Evolutionary conservation across 1,140 invertebrate species (phyloP), one percentile per base, ranked within the genome.

Genomic region (Sitophilus oryzae): DNA sequence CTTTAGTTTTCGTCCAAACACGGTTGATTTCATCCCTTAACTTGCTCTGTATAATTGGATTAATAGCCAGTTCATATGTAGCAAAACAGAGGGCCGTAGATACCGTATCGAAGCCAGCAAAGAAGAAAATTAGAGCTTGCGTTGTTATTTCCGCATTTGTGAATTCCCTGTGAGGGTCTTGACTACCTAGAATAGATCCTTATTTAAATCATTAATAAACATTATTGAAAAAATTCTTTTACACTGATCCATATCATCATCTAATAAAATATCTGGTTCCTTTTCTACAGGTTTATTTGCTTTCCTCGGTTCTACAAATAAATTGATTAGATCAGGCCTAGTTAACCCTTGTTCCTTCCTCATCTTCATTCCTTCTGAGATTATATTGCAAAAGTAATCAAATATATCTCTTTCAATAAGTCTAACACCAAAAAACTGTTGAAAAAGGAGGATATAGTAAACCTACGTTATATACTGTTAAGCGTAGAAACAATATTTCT

Each of bases 21-120:
- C 60, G 46, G 15, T 66, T 55, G 8, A 75, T 68, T 67, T 78
- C 75, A 16, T 67, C 35, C 2, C 63, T 53, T 0, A 78, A 51
- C 54, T 64, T 71, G 15, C 74, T 62, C 58, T 80, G 77, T 30
- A 78, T 61, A 25, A 79, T 73, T 2, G 70, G 74, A 69, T 83
- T 70, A 2, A 73, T 52, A 0, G 80, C 78, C 15, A 85, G 61
- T 49, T 74, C 68, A 59, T 78, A 63, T 14, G 51, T 50, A 11
- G 61, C 41, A 50, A 74, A 75, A 9, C 63, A 63, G 66, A 76
- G 69, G 0, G 64, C 41, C 1, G 62, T 63, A 0, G 76, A 69
- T 6, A 71, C 59, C 2, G 74, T 69, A 8, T 74, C 72, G 50
- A 74, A 73, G 8, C 72, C 73, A 44, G 63, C 73, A 6, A 73